Base-by-base conservation (phyloP, 2,113 vertebrate genomes). In the Colius striatus region DNA sequence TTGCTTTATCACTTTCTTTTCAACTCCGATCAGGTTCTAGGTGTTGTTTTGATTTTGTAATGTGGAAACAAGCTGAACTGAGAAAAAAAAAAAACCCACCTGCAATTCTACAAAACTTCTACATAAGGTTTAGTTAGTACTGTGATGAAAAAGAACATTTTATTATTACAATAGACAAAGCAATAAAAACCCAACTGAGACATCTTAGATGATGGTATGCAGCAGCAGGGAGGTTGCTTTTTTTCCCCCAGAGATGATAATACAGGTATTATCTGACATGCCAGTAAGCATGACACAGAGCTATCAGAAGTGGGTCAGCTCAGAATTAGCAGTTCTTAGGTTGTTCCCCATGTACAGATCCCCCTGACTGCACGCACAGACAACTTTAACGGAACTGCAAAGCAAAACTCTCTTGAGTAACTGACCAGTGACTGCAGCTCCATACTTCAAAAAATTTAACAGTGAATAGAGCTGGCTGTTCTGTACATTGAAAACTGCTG, bases 271-370 rank as follows among this genome's bases (percentile, higher is more conserved):
- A 68, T 0, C 3, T 55, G 77, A 81, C 61, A 18, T 20, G 61
- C 43, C 87, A 92, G 70, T 2, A 0, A 74, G 53, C n/a, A 14
- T 8, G 48, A 80, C 41, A 74, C 63, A 67, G 78, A 84, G 32
- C 36, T 34, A 25, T 51, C 84, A 63, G 43, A 92, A 91, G 32
- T 87, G 62, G 77, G 73, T 91, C 93, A 89, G 65, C 84, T 82
- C 65, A 43, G 68, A 91, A 89, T 81, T 70, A 91, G 55, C 65
- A 67, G 65, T 84, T 74, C 84, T 71, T 50, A 36, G 22, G 16
- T 23, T 60, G 72, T 58, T 80, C 73, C 32, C 70, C 55, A 61
- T 0, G 0, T 27, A 55, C 55, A 91, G 80, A 84, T 62, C 51
- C 68, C 84, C 55, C 60, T 54, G 51, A 36, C 41, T 65, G 75